Evolutionary conservation across 2,113 vertebrate species (phyloP).

Genomic region (Erythrocercus mccallii): DNA sequence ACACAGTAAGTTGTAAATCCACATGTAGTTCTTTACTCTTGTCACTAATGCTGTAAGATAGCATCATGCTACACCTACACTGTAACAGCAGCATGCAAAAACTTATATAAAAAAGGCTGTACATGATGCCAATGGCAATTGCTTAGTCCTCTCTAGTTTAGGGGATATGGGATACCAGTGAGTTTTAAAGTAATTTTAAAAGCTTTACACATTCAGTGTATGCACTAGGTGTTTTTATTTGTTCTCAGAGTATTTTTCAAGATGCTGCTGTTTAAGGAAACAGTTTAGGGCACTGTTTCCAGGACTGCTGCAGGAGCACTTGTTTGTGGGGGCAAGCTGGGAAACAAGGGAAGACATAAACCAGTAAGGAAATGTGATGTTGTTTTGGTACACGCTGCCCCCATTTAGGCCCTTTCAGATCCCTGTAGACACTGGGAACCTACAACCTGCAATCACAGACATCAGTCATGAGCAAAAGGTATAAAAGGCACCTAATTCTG

Average conservation of each 20-base stretch:
- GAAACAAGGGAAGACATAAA: background rate
- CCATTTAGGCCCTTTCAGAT: slow-evolving; percentile 24
- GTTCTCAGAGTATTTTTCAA: background rate
- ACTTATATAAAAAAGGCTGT: background rate
- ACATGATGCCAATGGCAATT: background rate
- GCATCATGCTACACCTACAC: background rate
- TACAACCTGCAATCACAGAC: slow-evolving; percentile 6
- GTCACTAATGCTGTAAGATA: background rate
- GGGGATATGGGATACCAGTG: background rate
- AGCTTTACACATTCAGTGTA: background rate
- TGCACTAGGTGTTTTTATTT: background rate
- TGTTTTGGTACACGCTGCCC: background rate
- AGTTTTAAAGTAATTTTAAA: background rate
- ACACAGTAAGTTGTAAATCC: slow-evolving; percentile 4
- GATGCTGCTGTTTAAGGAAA: background rate
- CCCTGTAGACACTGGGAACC: background rate
- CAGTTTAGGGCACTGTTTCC: background rate
- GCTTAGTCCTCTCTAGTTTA: background rate
- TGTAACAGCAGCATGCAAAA: background rate
- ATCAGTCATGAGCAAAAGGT: slow-evolving; percentile 13
- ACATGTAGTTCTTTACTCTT: background rate
- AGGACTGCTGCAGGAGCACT: background rate
- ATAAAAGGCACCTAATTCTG: slow-evolving; percentile 45
- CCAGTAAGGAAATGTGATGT: background rate
- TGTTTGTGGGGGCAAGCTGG: background rate